Conservation (phyloP, 2,888 invertebrate genomes). For the Idaea straminata region DNA sequence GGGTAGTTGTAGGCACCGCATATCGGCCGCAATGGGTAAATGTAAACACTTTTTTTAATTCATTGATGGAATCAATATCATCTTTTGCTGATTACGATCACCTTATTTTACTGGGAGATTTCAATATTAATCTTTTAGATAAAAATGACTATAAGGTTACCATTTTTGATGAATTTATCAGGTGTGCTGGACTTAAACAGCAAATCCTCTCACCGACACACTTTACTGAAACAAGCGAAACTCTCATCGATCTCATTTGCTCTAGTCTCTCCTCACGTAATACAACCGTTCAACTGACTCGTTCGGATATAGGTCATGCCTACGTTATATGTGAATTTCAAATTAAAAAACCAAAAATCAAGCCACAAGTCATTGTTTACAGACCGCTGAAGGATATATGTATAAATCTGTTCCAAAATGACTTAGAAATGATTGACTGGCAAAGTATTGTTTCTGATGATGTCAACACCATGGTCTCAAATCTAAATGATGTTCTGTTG, state of each 20-base stretch:
- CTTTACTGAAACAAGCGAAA: background rate
- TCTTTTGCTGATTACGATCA: slow-evolving; percentile 3
- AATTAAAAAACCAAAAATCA: background rate
- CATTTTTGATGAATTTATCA: background rate
- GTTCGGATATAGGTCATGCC: background rate
- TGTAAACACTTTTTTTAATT: background rate
- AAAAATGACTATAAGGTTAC: background rate
- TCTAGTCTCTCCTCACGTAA: background rate
- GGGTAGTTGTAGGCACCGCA: background rate
- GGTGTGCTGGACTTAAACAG: background rate
- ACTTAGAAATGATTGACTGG: background rate
- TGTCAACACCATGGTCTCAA: background rate
- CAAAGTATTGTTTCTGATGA: background rate
- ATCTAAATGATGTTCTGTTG: background rate
- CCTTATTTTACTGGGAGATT: slow-evolving; percentile 8
- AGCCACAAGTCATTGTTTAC: background rate
- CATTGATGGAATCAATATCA: background rate
- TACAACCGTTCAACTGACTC: background rate
- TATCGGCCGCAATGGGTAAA: slow-evolving; percentile 2
- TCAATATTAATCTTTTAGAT: slow-evolving; percentile 7
- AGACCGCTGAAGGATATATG: background rate
- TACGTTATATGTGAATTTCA: background rate
- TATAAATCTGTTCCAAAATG: background rate
- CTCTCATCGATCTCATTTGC: background rate
- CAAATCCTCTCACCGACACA: background rate